Base-by-base conservation (phyloP, 2,797 vertebrate species). In the Pseudochaenichthys georgianus region DNA sequence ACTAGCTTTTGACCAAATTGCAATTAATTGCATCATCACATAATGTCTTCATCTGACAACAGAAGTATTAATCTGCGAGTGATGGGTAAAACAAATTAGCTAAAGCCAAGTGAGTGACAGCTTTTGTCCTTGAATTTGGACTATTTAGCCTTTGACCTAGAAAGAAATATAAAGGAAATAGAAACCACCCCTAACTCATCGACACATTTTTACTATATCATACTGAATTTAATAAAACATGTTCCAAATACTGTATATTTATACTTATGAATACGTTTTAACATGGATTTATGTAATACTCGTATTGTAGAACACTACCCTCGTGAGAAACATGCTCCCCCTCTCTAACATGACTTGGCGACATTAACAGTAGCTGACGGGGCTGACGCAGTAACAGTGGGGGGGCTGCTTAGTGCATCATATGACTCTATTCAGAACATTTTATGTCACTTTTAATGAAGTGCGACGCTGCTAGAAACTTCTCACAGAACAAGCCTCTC, bases 391-490 rank as follows among this genome's bases (percentile, higher is more conserved):
- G 76, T 51, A 46, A 41, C 67, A 23, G 15, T 2, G 28, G 41
- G 10, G 51, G 51, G 45, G 63, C 12, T 6, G 52, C 63, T 79
- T 70, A 63, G 52, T 11, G 60, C 77, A 75, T 89, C 90, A 91
- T 76, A 83, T 91, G 89, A 91, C 84, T 69, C 69, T 13, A 28
- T 64, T 64, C 66, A 60, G 46, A 72, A 47, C 64, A 47, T 28
- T 73, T 69, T 1, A 34, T 82, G 82, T 85, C 85, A 76, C 4
- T 63, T 38, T 60, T 68, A 81, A 88, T 81, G 16, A 82, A 59
- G 60, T 67, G 68, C 47, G 78, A 80, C 77, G 43, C 59, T 50
- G 59, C 38, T 47, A 58, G 59, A 45, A 69, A 55, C 66, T 72
- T 61, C 60, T 50, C 52, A 13, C 9, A 63, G 57, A 63, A 69